A percentile compares a stretch with the other conserved stretches of the same genome.
These are phyloP conservation scores for Dissostichus mawsoni DNA, from an alignment of 2,113 vertebrate species.

Conservation along the genomic window DNA sequence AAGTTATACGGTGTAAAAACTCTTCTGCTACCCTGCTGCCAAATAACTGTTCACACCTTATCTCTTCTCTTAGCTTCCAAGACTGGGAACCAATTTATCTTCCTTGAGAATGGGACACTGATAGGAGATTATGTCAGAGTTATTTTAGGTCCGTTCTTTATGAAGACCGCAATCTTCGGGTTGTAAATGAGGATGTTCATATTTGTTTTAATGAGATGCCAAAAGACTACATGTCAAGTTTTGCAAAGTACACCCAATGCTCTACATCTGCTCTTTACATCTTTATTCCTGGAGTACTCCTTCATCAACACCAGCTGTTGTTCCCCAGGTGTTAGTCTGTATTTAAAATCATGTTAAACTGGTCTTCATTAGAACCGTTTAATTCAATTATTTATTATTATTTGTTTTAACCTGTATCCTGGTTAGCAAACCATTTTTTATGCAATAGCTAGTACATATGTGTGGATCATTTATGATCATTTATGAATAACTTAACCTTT, in stretches of 20 bases:
- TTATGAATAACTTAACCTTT: no score
- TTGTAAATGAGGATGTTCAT: conserved; percentile 48
- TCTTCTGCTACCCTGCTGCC: conserved; percentile 30
- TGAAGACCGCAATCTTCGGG: conserved; percentile 37
- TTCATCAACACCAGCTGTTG: neutral
- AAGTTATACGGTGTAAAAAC: conserved; percentile 59
- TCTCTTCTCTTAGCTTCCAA: conserved; percentile 58
- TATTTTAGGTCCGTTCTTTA: conserved; percentile 56
- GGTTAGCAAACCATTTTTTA: neutral
- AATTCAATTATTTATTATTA: no score
- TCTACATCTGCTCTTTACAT: neutral
- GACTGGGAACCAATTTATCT: conserved; percentile 69
- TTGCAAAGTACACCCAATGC: neutral
- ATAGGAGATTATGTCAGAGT: conserved; percentile 70
- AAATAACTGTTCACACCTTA: conserved; percentile 65
- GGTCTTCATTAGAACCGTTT: neutral
- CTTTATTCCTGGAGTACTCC: neutral
- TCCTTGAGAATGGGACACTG: conserved; percentile 61
- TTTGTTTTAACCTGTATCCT: neutral
- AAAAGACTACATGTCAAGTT: conserved; percentile 13
- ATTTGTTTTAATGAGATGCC: conserved; percentile 39
- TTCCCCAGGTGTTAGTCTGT: neutral
- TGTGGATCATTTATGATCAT: no score
- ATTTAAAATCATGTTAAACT: neutral
- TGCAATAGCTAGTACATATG: neutral